Percentiles rank a stretch among this genome's conserved stretches.
Conservation (phyloP, 2,888 invertebrate species). For the Stratiomys singularior region DNA sequence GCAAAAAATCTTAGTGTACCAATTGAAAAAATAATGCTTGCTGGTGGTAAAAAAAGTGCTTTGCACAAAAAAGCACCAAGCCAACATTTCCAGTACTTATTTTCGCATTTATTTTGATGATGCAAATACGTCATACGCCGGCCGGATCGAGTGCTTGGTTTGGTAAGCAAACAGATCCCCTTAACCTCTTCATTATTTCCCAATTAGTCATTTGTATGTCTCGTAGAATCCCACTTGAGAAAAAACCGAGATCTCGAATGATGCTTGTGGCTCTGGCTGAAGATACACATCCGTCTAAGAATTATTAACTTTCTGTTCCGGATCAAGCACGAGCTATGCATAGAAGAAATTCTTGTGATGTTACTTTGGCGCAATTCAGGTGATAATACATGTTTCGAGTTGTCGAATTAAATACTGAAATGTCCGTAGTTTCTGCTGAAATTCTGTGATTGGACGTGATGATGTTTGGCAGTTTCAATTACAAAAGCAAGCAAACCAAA, state of each 20-base stretch:
- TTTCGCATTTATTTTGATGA: background rate
- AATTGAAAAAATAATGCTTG: background rate
- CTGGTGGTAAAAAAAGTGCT: background rate
- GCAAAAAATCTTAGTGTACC: background rate
- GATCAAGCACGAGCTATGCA: background rate
- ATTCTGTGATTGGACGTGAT: no score
- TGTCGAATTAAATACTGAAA: no score
- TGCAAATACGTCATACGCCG: background rate
- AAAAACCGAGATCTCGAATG: conserved; percentile 17
- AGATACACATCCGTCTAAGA: conserved; percentile 30
- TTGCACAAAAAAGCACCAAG: background rate
- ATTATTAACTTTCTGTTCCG: conserved; percentile 27
- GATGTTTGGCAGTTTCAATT: no score
- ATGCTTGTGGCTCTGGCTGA: background rate
- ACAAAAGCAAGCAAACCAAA: no score
- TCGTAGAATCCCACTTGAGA: background rate
- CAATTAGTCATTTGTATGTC: conserved; percentile 30
- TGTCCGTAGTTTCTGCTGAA: no score
- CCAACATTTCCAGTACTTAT: background rate
- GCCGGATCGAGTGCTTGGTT: background rate
- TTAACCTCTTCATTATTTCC: background rate
- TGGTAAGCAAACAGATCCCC: conserved; percentile 16
- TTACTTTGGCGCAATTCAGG: background rate
- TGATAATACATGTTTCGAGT: background rate
- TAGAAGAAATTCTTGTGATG: background rate